A percentile compares a stretch with the other conserved stretches of the same genome.
Conservation (phyloP, 2,797 vertebrate genomes). For the Columba guinea region DNA sequence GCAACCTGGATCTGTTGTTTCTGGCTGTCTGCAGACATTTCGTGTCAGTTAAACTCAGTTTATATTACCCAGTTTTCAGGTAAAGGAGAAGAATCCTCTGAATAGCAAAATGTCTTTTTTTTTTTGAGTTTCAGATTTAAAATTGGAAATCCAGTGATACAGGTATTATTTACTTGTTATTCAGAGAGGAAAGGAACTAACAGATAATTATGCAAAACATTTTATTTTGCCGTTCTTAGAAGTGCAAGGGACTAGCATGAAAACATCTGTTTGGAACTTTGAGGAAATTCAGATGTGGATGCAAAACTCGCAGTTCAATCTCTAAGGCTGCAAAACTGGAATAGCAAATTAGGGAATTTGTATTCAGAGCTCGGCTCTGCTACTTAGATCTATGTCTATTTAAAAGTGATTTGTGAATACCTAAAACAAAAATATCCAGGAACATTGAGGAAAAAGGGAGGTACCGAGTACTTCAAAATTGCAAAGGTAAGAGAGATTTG, state of each 20-base stretch:
- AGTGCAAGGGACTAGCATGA: background rate
- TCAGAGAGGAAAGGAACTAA: background rate
- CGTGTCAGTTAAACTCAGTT: background rate
- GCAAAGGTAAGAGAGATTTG: background rate
- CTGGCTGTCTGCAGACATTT: background rate
- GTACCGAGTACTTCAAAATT: background rate
- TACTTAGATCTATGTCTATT: slow-evolving; percentile 13
- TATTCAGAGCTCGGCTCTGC: background rate
- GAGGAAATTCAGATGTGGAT: slow-evolving; percentile 16
- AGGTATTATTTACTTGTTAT: background rate
- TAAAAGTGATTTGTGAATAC: slow-evolving; percentile 29
- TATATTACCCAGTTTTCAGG: background rate
- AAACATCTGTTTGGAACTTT: background rate
- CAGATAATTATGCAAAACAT: background rate
- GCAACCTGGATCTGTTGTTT: background rate
- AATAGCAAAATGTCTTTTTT: background rate
- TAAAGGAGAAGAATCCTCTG: background rate
- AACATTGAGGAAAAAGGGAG: background rate
- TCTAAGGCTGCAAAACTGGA: background rate
- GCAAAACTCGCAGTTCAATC: background rate
- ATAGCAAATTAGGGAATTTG: slow-evolving; percentile 11
- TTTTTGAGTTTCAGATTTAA: background rate
- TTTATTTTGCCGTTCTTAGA: slow-evolving; percentile 1
- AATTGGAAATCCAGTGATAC: background rate
- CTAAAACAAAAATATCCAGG: background rate